phyloP scores from a whole-genome alignment of 1,140 invertebrate genomes.

The Bilobella aurantiaca region DNA sequence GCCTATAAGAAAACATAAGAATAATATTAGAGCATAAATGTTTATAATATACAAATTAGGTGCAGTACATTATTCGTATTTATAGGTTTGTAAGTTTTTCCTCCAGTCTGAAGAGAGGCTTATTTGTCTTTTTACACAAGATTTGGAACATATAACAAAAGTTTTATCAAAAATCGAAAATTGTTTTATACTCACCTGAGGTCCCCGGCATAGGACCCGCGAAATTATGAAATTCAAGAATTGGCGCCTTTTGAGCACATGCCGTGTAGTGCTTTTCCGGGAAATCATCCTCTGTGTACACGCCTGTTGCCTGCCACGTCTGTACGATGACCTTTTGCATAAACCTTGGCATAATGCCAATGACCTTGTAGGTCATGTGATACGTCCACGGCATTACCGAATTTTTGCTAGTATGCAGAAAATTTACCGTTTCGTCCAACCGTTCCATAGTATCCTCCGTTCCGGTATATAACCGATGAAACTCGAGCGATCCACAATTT shows the following conservation, averaged over 20 bases:
- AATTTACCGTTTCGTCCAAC: background rate
- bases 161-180: too few species aligned
- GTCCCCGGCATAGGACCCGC: background rate
- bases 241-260: background rate
- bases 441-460: background rate
- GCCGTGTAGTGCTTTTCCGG: background rate
- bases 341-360: background rate
- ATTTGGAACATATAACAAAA: too few species aligned
- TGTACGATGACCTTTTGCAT: background rate
- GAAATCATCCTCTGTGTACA: background rate
- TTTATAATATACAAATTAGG: too few species aligned
- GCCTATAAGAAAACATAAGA: background rate
- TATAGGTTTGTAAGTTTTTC: too few species aligned
- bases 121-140: too few species aligned
- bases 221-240: background rate
- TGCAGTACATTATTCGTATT: too few species aligned
- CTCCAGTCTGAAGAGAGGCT: too few species aligned
- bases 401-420: background rate
- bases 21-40: too few species aligned
- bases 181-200: background rate
- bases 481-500: background rate
- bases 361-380: background rate
- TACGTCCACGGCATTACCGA: background rate
- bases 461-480: background rate
- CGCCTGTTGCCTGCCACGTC: background rate